Conservation (phyloP, 2,113 vertebrate genomes). For the Tetrax tetrax region DNA sequence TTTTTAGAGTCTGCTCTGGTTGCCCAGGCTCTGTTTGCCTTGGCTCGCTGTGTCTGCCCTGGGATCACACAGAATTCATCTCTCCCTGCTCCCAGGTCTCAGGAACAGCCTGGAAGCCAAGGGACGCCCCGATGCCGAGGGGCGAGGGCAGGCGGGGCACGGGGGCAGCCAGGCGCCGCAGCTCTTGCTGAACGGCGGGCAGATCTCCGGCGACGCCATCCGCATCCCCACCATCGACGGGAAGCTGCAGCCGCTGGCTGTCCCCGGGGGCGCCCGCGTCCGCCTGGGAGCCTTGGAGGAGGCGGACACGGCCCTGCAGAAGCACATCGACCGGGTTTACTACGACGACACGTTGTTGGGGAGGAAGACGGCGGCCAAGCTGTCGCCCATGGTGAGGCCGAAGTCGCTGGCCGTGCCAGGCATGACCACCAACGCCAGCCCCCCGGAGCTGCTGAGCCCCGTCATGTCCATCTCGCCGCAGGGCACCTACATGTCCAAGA, state of each 20-base stretch:
- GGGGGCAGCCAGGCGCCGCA: constrained; percentile 15
- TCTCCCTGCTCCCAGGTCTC: constrained; percentile 57
- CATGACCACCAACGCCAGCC: constrained; percentile 78
- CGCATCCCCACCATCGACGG: constrained; percentile 88
- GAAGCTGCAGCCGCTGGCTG: constrained; percentile 33
- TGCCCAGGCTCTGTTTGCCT: neutral
- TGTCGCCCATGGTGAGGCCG: constrained; percentile 78
- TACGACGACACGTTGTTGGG: constrained; percentile 80
- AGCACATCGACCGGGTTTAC: constrained; percentile 82
- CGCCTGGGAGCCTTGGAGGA: constrained; percentile 76
- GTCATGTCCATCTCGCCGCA: constrained; percentile 97
- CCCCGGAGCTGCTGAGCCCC: constrained; percentile 85
- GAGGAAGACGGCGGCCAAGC: constrained; percentile 71
- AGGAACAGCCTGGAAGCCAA: constrained; percentile 26
- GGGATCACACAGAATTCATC: fast-evolving
- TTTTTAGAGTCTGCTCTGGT: neutral
- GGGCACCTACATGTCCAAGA: constrained; percentile 94
- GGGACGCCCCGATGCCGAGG: neutral
- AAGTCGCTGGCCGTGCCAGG: constrained; percentile 91
- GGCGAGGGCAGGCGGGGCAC: neutral
- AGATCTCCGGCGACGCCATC: constrained; percentile 50
- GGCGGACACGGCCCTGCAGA: constrained; percentile 71
- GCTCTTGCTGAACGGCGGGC: constrained; percentile 55
- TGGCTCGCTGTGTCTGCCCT: fast-evolving
- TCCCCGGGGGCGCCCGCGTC: constrained; percentile 70